These are phyloP conservation scores for Sipunculus nudus DNA, from an alignment of 2,888 invertebrate species.

Conservation along the genomic window DNA sequence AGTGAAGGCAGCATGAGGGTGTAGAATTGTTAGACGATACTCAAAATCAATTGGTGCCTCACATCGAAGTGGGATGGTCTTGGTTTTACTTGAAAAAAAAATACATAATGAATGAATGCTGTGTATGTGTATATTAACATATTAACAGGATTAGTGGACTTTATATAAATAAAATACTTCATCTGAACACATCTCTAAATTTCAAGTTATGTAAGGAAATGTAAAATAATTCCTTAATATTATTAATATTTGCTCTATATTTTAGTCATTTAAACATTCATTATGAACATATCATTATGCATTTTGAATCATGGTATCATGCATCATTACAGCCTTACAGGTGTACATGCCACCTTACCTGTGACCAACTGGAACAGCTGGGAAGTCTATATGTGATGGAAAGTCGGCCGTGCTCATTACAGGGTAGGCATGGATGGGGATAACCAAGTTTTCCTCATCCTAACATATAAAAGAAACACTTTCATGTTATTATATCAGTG, in stretches of 20 bases:
- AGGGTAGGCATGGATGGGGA: conserved; percentile 66
- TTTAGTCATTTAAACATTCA: too few species aligned
- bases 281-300: too few species aligned
- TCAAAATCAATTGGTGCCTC: conserved; percentile 66
- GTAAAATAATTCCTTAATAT: too few species aligned
- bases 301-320: too few species aligned
- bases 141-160: too few species aligned
- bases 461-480: conserved; percentile 29
- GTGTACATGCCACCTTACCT: conserved; percentile 45
- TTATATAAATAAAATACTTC: too few species aligned
- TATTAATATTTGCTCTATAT: too few species aligned
- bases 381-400: conserved; percentile 57
- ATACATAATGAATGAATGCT: background rate
- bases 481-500: background rate
- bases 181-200: too few species aligned
- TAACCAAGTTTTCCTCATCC: conserved; percentile 65
- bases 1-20: conserved; percentile 59
- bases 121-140: too few species aligned
- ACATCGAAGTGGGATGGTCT: conserved; percentile 57
- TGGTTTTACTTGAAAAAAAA: conserved; percentile 43
- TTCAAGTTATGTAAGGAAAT: too few species aligned
- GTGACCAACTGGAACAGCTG: conserved; percentile 60
- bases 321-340: too few species aligned
- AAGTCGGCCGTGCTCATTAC: conserved; percentile 63
- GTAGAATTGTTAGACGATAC: conserved; percentile 57